phyloP scores from a whole-genome alignment of 2,888 invertebrate species.

The Leucania comma region DNA sequence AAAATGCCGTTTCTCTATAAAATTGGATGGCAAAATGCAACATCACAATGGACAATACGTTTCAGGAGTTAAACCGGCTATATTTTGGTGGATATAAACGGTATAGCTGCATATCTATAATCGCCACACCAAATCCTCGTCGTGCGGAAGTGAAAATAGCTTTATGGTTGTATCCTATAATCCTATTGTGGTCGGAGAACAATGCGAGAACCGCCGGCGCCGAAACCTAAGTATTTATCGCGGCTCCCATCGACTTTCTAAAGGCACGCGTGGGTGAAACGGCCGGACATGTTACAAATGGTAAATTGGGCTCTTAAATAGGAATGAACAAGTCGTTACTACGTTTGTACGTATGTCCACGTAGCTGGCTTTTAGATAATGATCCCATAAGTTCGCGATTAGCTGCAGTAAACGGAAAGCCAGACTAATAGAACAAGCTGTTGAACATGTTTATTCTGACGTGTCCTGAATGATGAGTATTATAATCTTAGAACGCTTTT shows the following conservation, averaged over 20 bases:
- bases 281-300: conserved; percentile 68
- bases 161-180: conserved; percentile 71
- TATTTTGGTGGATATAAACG: conserved; percentile 39
- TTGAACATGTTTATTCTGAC: conserved; percentile 4
- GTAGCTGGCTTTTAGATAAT: conserved; percentile 57
- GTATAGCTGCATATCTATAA: conserved; percentile 45
- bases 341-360: conserved; percentile 51
- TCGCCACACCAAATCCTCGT: conserved; percentile 53
- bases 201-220: conserved; percentile 68
- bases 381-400: conserved; percentile 47
- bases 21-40: conserved; percentile 6
- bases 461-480: conserved; percentile 12
- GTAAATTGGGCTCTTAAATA: conserved; percentile 68
- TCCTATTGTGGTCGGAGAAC: conserved; percentile 78
- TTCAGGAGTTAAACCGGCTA: conserved; percentile 15
- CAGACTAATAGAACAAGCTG: conserved; percentile 3
- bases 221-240: conserved; percentile 74
- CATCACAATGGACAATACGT: conserved; percentile 31
- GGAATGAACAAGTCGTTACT: conserved; percentile 63
- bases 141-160: conserved; percentile 73
- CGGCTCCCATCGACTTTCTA: conserved; percentile 77
- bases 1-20: conserved; percentile 1
- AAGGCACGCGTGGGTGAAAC: conserved; percentile 76
- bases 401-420: conserved; percentile 34
- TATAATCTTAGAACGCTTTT: neutral